phyloP scores from a whole-genome alignment of 2,113 vertebrate genomes.

The Prionailurus viverrinus region DNA sequence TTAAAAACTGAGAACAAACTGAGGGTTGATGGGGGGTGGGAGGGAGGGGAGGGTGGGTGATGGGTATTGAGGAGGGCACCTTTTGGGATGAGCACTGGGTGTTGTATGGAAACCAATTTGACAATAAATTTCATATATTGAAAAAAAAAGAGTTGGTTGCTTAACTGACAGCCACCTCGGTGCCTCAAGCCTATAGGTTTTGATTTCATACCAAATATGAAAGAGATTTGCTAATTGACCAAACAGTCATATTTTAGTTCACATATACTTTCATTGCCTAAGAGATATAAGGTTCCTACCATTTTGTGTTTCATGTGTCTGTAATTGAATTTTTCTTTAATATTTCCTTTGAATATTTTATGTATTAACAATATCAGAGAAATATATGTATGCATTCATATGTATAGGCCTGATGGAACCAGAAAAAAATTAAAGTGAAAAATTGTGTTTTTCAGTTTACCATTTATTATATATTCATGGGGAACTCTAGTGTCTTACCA shows the following conservation, averaged over 20 bases:
- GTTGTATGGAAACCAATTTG: no score
- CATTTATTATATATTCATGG: slow-evolving; percentile 75
- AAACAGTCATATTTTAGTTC: slow-evolving; percentile 30
- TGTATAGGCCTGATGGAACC: slow-evolving; percentile 71
- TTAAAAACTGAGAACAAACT: no score
- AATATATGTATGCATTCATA: slow-evolving; percentile 75
- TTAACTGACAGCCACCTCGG: no score
- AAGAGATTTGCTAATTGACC: background rate
- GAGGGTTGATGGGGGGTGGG: no score
- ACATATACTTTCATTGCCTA: slow-evolving; percentile 12
- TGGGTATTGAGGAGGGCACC: no score
- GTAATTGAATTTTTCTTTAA: slow-evolving; percentile 13
- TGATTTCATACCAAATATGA: slow-evolving; percentile 5
- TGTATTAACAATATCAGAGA: slow-evolving; percentile 70
- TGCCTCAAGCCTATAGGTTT: background rate
- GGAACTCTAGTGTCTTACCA: slow-evolving; percentile 63
- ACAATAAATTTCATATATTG: no score
- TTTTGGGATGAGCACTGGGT: no score
- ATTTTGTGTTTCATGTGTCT: slow-evolving; percentile 21
- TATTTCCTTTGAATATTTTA: slow-evolving; percentile 61
- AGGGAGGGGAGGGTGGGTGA: no score
- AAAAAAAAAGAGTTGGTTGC: no score
- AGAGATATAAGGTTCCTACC: background rate
- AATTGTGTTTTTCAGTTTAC: slow-evolving; percentile 67
- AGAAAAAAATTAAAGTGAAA: slow-evolving; percentile 69